Base-by-base conservation (phyloP, 2,888 invertebrate species). In the Troglohyphantes excavatus region DNA sequence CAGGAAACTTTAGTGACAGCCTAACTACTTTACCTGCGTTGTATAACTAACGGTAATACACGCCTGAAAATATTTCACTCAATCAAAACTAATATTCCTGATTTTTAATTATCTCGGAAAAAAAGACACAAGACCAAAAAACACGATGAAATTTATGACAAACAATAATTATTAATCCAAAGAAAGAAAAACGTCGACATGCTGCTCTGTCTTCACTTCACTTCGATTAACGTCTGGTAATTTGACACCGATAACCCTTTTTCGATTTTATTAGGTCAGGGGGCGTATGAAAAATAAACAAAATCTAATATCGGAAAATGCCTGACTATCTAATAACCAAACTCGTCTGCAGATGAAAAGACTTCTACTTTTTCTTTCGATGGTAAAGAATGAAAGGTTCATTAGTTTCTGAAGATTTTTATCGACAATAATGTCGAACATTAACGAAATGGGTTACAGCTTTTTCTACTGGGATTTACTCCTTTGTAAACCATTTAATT, bases 201-300 rank as follows among this genome's bases (percentile, higher is more conserved):
- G n/a, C n/a, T 53, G 53, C n/a, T 53, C 53, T 53, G 5, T 2
- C 53, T 53, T 53, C 33, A 17, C 53, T n/a, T 53, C 53, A 53
- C 17, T n/a, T 53, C 53, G n/a, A 53, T n/a, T 13, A 53, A 3
- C 9, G 33, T 33, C 33, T 33, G 3, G 53, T 53, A 53, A 53
- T 53, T 53, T 53, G 53, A n/a, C 39, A 39, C 39, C 39, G 39
- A 39, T 39, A 39, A 39, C 39, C 39, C 39, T 39, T 13, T 39
- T n/a, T 53, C n/a, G 53, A n/a, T 53, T 53, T 53, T 53, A 53
- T 17, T 53, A 53, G 53, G 53, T 53, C 53, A 53, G 53, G 53
- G 53, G 53, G 53, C 53, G 53, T 53, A 13, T 17, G 53, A 53
- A n/a, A 53, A 53, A 53, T n/a, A 53, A 53, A n/a, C 53, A n/a